Conservation (phyloP, 2,113 vertebrate species). For the Columba janthina region DNA sequence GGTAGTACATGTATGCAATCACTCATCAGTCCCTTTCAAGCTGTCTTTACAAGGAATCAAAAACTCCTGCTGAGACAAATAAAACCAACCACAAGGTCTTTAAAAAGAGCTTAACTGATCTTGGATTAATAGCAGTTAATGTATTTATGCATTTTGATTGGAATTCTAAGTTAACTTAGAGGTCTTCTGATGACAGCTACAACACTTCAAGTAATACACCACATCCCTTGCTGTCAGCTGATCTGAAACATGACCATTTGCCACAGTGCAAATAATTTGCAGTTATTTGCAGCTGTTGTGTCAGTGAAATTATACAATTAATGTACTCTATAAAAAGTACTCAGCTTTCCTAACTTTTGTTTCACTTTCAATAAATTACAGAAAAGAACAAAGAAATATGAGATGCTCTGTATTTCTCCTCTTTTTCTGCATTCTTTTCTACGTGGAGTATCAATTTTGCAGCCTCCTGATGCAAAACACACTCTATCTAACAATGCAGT, state of each 20-base stretch:
- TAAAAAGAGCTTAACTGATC: not conserved
- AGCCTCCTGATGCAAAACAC: rapidly evolving
- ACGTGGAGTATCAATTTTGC: rapidly evolving
- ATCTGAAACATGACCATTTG: not conserved
- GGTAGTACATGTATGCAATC: not conserved
- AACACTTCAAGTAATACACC: not conserved
- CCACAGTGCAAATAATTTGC: not conserved
- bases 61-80: not conserved
- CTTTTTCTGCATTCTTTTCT: not conserved
- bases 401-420: not conserved
- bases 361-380: not conserved
- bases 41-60: not conserved
- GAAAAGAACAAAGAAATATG: not conserved
- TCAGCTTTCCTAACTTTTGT: not conserved
- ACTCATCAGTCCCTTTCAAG: not conserved
- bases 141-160: not conserved
- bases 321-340: rapidly evolving
- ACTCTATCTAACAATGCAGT: not conserved
- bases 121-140: not conserved
- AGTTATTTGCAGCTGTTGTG: not conserved
- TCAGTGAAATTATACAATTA: not conserved
- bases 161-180: not conserved
- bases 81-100: not conserved
- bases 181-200: not conserved
- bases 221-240: not conserved